Evolutionary conservation across 1,140 invertebrate species (phyloP).

Genomic region (Penaeus japonicus): DNA sequence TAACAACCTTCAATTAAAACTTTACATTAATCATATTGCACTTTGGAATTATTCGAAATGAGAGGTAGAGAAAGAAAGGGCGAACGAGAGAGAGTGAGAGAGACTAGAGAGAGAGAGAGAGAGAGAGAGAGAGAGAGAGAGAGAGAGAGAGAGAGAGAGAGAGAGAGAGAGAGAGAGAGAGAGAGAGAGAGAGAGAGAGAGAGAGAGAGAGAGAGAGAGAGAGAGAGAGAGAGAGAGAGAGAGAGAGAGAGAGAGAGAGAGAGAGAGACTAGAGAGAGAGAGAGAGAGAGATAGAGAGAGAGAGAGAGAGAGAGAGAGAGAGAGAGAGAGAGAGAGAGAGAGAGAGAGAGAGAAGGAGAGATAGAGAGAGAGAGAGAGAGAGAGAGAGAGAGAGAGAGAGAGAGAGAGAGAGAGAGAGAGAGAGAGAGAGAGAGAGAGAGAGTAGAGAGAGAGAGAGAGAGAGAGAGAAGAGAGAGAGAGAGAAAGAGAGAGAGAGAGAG

Average conservation of each 20-base stretch:
- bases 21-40: too few relatives aligned
- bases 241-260: constrained; percentile 11
- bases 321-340: not conserved
- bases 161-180: not conserved
- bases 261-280: not conserved
- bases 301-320: not conserved
- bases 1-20: too few relatives aligned
- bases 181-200: not conserved
- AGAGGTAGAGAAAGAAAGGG: too few relatives aligned
- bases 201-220: constrained; percentile 18
- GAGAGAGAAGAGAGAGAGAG: not conserved
- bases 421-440: constrained; percentile 6
- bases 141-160: not conserved
- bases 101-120: not conserved
- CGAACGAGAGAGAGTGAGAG: not conserved
- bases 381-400: constrained; percentile 14
- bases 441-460: not conserved
- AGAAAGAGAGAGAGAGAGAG: not conserved
- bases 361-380: not conserved
- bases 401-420: constrained; percentile 25
- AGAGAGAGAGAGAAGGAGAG: not conserved
- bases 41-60: too few relatives aligned
- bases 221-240: constrained; percentile 18
- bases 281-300: not conserved
- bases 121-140: not conserved